Percentiles rank a stretch among this genome's conserved stretches.
These are phyloP conservation scores for Bombus pyrosoma DNA, from an alignment of 1,140 invertebrate species.

Conservation along the genomic window DNA sequence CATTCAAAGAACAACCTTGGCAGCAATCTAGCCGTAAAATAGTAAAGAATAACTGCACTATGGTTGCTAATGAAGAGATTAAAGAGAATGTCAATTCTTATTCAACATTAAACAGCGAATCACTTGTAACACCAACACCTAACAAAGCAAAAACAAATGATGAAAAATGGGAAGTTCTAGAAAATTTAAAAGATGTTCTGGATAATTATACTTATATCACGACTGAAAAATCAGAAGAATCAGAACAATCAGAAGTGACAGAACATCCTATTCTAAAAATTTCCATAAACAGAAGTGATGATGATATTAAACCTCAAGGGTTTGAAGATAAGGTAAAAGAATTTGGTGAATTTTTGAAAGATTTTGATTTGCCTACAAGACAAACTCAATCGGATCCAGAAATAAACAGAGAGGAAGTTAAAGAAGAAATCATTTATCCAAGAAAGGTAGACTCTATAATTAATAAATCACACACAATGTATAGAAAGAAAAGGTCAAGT, in stretches of 20 bases:
- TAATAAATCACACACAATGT: background rate
- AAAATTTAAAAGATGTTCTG: slow-evolving; percentile 49
- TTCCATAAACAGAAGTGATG: slow-evolving; percentile 45
- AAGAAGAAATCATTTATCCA: slow-evolving; percentile 51
- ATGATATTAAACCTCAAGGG: slow-evolving; percentile 42
- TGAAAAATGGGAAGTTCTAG: slow-evolving; percentile 34
- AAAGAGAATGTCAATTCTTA: slow-evolving; percentile 58
- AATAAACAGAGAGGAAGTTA: slow-evolving; percentile 25
- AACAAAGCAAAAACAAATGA: slow-evolving; percentile 33
- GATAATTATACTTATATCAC: slow-evolving; percentile 48
- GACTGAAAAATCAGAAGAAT: slow-evolving; percentile 57
- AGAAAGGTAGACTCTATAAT: slow-evolving; percentile 53
- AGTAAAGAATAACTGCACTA: slow-evolving; percentile 77
- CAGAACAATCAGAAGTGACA: slow-evolving; percentile 57
- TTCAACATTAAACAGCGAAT: slow-evolving; percentile 25
- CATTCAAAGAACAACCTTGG: slow-evolving; percentile 77
- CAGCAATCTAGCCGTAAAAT: slow-evolving; percentile 69
- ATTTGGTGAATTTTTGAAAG: slow-evolving; percentile 78
- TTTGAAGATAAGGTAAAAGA: slow-evolving; percentile 76
- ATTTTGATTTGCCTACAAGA: slow-evolving; percentile 74
- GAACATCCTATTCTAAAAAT: slow-evolving; percentile 62
- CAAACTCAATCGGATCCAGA: slow-evolving; percentile 16
- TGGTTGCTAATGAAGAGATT: slow-evolving; percentile 66
- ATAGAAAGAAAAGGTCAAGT: background rate
- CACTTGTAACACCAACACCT: slow-evolving; percentile 53